A percentile compares a stretch with the other conserved stretches of the same genome.
phyloP scores from a whole-genome alignment of 2,888 invertebrate species.

The Pseudoips prasinana region DNA sequence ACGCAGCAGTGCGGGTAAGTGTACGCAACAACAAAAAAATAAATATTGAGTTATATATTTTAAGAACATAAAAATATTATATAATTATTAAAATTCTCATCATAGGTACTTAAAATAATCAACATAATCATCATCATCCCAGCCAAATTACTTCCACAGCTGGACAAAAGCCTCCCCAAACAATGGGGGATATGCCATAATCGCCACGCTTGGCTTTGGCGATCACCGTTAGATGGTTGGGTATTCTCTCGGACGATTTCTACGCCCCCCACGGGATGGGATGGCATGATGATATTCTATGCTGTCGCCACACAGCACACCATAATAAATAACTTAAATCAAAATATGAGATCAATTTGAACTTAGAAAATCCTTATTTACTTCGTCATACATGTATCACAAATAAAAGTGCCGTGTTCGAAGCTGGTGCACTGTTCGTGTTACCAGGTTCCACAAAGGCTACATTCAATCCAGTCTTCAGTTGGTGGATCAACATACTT shows the following conservation, averaged over 20 bases:
- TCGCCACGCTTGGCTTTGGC: too few relatives aligned
- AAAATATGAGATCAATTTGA: conserved; percentile 12
- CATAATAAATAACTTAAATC: neutral
- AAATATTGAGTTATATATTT: too few relatives aligned
- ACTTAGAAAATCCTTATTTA: neutral
- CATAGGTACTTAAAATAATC: conserved; percentile 8
- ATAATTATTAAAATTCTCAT: conserved; percentile 6
- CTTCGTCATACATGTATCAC: neutral
- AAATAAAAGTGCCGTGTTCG: neutral
- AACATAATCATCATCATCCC: neutral
- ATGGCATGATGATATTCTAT: too few relatives aligned
- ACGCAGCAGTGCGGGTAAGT: conserved; percentile 13
- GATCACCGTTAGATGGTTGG: too few relatives aligned
- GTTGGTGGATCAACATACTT: conserved; percentile 11
- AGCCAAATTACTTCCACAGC: too few relatives aligned
- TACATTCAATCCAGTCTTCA: conserved; percentile 18
- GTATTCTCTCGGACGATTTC: too few relatives aligned
- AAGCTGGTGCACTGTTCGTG: neutral
- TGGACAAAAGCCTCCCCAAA: too few relatives aligned
- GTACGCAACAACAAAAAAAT: conserved; percentile 14
- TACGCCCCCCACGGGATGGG: too few relatives aligned
- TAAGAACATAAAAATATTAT: too few relatives aligned
- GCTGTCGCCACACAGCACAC: too few relatives aligned
- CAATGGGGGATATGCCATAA: too few relatives aligned
- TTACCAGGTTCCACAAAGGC: conserved; percentile 4